Conservation (phyloP, 1,140 invertebrate genomes). For the Varroa destructor region DNA sequence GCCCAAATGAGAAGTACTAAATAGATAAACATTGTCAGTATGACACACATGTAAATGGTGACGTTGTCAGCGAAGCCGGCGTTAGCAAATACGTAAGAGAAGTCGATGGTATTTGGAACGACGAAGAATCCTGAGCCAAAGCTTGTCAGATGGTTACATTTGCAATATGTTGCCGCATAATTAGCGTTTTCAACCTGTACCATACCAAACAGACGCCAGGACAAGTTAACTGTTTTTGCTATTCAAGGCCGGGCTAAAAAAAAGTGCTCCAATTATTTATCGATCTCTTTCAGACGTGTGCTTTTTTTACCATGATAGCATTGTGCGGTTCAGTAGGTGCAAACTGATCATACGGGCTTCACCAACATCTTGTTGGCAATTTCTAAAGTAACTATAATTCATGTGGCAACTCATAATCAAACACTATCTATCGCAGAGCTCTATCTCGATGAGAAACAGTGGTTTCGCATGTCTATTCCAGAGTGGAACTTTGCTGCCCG, state of each 20-base stretch:
- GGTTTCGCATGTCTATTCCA: too few species aligned
- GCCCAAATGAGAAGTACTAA: constrained; percentile 44
- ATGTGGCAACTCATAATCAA: too few species aligned
- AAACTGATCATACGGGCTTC: too few species aligned
- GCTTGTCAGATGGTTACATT: constrained; percentile 46
- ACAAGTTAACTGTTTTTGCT: neutral
- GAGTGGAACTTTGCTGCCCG: too few species aligned
- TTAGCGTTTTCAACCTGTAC: constrained; percentile 36
- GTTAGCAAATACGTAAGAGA: constrained; percentile 46
- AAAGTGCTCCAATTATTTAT: neutral
- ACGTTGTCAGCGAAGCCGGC: constrained; percentile 47
- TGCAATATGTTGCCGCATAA: constrained; percentile 40
- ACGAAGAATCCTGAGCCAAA: constrained; percentile 47
- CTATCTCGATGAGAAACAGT: too few species aligned
- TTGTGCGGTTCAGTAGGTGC: too few species aligned
- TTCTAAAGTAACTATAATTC: too few species aligned
- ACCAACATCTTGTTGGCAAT: too few species aligned
- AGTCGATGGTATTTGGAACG: constrained; percentile 47
- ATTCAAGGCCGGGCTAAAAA: neutral
- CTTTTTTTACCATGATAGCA: too few species aligned
- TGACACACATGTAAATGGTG: constrained; percentile 46
- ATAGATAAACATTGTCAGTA: constrained; percentile 43
- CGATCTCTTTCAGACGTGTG: constrained; percentile 3
- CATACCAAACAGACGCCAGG: neutral
- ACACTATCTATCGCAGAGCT: too few species aligned